phyloP scores from a whole-genome alignment of 2,797 vertebrate species.

The Arrhamphus sclerolepis region DNA sequence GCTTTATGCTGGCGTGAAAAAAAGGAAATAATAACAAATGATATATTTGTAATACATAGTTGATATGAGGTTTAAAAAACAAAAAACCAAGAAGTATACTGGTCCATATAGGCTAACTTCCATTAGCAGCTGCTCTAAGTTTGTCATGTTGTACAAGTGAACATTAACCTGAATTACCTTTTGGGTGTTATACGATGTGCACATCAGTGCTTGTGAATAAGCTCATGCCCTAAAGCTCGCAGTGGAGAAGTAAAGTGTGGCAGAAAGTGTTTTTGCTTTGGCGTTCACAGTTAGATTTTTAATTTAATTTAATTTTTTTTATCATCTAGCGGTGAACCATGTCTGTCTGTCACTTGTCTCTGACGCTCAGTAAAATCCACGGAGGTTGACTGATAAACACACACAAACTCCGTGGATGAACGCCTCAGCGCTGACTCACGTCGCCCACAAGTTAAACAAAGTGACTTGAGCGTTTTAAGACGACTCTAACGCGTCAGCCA shows the following conservation, averaged over 20 bases:
- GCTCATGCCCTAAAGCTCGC: slow-evolving; percentile 23
- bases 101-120: slow-evolving; percentile 13
- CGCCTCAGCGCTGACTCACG: slow-evolving; percentile 26
- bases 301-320: too few species aligned
- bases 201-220: slow-evolving; percentile 26
- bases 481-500: not conserved
- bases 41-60: slow-evolving; percentile 8
- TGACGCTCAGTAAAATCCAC: slow-evolving; percentile 13
- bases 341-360: slow-evolving; percentile 29
- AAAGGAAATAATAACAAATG: slow-evolving; percentile 9
- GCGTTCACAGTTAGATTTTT: slow-evolving; percentile 26
- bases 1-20: slow-evolving; percentile 6
- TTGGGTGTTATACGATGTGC: slow-evolving; percentile 13
- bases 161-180: slow-evolving; percentile 29
- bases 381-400: slow-evolving; percentile 21
- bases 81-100: slow-evolving; percentile 4
- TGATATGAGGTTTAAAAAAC: not conserved
- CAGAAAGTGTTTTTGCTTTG: slow-evolving; percentile 21
- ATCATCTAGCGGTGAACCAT: slow-evolving; percentile 22
- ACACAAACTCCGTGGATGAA: slow-evolving; percentile 11
- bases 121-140: slow-evolving; percentile 17
- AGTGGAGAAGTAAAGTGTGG: slow-evolving; percentile 19
- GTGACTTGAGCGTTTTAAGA: slow-evolving; percentile 8
- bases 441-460: slow-evolving; percentile 31
- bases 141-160: slow-evolving; percentile 11